Evolutionary conservation across 1,140 invertebrate genomes (phyloP), one percentile per base, ranked within the genome.

Genomic region (Mactra quadrangularis): DNA sequence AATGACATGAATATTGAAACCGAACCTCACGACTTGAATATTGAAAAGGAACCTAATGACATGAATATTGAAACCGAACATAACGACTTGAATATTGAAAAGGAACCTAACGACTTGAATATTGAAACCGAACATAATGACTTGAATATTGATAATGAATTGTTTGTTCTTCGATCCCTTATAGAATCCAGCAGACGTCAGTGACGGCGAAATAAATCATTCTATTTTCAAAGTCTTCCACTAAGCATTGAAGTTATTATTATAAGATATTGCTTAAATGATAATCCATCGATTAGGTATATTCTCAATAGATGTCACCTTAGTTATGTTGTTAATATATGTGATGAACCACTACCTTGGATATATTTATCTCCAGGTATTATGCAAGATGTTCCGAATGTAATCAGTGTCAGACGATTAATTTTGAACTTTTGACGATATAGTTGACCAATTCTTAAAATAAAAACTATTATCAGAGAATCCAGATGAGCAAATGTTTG

Each of bases 361-460:
- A 55, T 55, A n/a, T 55, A 55, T 22, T n/a, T 55, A 11, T 55
- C 52, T n/a, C 52, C 52, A 11, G 52, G 25, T 11, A 11, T 55
- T n/a, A 55, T 55, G 52, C 9, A 55, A 4, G 52, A 55, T 55
- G 52, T 55, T n/a, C 52, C 52, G n/a, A 55, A 55, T 22, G 52
- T 55, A 6, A n/a, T 55, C 17, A 55, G 52, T n/a, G 52, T 55
- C 4, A 55, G 52, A 55, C 9, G 52, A 55, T 22, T 55, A 4
- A 11, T 55, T 7, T n/a, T 55, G n/a, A 55, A 55, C 6, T 11
- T 55, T 9, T 15, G 52, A 11, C 9, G 52, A n/a, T 11, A 11
- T 22, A 55, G 52, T 55, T 15, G 52, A 7, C 9, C 25, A 55
- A 55, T 55, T 4, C n/a, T 55, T 11, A n/a, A 22, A 55, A 55